Conservation (phyloP, 2,888 invertebrate genomes). For the Andrena minutula region DNA sequence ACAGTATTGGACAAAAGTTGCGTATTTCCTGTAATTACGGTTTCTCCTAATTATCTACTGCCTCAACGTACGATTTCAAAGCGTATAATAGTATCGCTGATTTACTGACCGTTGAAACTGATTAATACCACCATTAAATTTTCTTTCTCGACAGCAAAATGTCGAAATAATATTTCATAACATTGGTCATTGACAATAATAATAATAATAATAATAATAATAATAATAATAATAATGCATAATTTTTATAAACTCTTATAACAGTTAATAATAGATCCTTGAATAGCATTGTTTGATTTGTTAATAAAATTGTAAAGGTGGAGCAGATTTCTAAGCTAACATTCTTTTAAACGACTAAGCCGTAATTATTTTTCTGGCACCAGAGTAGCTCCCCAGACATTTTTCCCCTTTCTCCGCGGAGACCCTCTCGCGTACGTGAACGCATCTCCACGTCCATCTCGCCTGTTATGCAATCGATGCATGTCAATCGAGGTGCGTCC, state of each 20-base stretch:
- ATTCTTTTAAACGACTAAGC: background rate
- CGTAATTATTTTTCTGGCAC: slow-evolving; percentile 10
- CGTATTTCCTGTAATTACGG: slow-evolving; percentile 50
- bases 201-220: too few species aligned
- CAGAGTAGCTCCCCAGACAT: background rate
- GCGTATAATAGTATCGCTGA: background rate
- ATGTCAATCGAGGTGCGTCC: slow-evolving; percentile 57
- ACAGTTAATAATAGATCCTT: too few species aligned
- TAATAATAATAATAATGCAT: too few species aligned
- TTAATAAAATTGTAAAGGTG: background rate
- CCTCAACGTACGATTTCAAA: slow-evolving; percentile 16
- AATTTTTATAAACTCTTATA: too few species aligned
- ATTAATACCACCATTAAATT: background rate
- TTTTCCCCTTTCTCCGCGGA: background rate
- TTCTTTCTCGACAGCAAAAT: background rate
- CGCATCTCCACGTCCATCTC: slow-evolving; percentile 23
- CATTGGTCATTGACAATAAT: too few species aligned
- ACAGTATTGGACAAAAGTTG: slow-evolving; percentile 36
- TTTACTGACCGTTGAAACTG: background rate
- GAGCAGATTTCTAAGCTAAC: too few species aligned
- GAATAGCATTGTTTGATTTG: background rate
- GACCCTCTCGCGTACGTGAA: slow-evolving; percentile 27
- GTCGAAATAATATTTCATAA: background rate
- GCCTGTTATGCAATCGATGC: slow-evolving; percentile 57
- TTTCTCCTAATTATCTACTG: slow-evolving; percentile 32